A percentile compares a stretch with the other conserved stretches of the same genome.
phyloP scores from a whole-genome alignment of 2,797 vertebrate genomes.

The Iguana delicatissima region DNA sequence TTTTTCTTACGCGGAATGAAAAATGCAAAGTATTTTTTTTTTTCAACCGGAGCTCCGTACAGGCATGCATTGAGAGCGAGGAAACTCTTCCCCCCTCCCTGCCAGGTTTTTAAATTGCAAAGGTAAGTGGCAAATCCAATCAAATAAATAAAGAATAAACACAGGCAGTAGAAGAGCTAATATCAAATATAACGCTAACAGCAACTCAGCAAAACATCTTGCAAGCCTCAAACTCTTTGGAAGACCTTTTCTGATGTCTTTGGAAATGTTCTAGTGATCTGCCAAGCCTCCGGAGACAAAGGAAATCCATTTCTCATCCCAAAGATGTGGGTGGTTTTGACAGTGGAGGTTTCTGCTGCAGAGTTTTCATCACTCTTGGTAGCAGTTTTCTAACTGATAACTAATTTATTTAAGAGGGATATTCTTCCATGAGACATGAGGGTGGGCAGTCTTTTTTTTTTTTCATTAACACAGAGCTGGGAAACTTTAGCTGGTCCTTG shows the following conservation, averaged over 20 bases:
- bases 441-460: no score
- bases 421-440: background rate
- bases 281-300: no score
- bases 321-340: background rate
- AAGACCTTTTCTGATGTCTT: background rate
- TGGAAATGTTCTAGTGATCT: background rate
- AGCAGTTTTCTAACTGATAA: background rate
- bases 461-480: no score
- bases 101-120: constrained; percentile 10
- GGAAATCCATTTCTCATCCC: background rate
- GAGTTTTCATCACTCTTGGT: background rate
- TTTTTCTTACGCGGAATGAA: constrained; percentile 64
- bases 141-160: constrained; percentile 11
- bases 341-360: background rate
- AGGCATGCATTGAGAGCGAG: constrained; percentile 40
- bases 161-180: background rate
- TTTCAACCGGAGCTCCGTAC: constrained; percentile 35
- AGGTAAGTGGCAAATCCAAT: background rate
- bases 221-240: background rate
- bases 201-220: background rate
- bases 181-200: background rate
- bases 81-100: constrained; percentile 11
- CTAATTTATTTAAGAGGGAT: background rate
- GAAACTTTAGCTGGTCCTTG: no score
- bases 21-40: constrained; percentile 48